Evolutionary conservation across 2,888 invertebrate species (phyloP).

Genomic region (Anodontia alba): DNA sequence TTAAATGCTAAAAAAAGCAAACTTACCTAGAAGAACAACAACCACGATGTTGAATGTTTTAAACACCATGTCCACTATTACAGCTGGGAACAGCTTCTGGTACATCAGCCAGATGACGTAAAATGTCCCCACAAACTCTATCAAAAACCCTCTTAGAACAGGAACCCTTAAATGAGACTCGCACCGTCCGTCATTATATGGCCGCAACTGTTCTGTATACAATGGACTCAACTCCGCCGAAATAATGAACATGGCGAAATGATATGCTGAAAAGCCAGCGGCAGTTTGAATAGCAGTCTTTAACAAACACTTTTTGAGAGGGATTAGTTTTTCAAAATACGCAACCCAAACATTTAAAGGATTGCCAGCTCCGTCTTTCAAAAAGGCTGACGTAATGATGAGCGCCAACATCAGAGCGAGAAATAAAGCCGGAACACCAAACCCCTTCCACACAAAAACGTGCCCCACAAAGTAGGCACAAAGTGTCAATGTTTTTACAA

Average conservation of each 20-base stretch:
- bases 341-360: constrained; percentile 59
- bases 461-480: constrained; percentile 69
- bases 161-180: constrained; percentile 66
- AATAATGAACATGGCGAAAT: constrained; percentile 60
- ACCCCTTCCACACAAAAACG: constrained; percentile 58
- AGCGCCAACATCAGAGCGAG: constrained; percentile 58
- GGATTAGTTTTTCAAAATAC: constrained; percentile 52
- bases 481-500: constrained; percentile 65
- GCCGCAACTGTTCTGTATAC: constrained; percentile 48
- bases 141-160: constrained; percentile 60
- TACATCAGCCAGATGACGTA: constrained; percentile 67
- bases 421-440: constrained; percentile 63
- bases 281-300: constrained; percentile 55
- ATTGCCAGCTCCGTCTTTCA: constrained; percentile 58
- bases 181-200: constrained; percentile 58
- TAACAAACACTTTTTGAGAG: constrained; percentile 51
- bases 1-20: too few species aligned
- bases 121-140: constrained; percentile 67
- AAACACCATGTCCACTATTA: constrained; percentile 55
- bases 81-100: constrained; percentile 52
- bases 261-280: constrained; percentile 65
- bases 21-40: constrained; percentile 71
- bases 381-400: constrained; percentile 42
- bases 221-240: constrained; percentile 57
- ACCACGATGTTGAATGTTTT: constrained; percentile 63